Evolutionary conservation across 2,113 vertebrate species (phyloP), one percentile per base, ranked within the genome.

Genomic region (Tamias sibiricus): DNA sequence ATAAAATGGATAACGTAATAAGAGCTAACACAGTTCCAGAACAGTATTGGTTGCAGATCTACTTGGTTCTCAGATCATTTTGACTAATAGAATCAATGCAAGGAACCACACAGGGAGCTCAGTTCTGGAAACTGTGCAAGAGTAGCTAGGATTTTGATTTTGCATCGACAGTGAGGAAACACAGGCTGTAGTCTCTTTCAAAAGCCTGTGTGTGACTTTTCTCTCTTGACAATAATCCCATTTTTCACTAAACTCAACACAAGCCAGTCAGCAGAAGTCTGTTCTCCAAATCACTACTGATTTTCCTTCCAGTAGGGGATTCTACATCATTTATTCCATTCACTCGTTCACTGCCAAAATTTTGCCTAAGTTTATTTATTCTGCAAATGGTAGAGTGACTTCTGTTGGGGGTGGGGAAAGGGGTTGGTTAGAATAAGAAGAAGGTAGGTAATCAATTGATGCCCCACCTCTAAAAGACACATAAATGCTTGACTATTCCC

Each of bases 321-420:
- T 68, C 82, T 20, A 30, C 62, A 62, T 42, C 35, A 69, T 26
- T 88, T 74, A 77, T 85, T 79, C 20, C 40, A 75, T 24, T 77
- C 40, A 37, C 30, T 79, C 86, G 52, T 57, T 72, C 8, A 69
- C 54, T 42, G 80, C 69, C 9, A 74, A 81, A 85, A 22, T 32
- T 92, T 66, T 90, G 42, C 26, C 52, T 37, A 40, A 64, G 89
- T 62, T 82, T 72, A 64, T 68, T 93, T 91, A 82, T 84, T 71
- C 57, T 59, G 52, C 26, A 69, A 57, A 69, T 1, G 10, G 4
- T 16, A 80, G 54, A 83, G 37, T 77, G 52, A 47, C 62, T 42
- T 72, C 35, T 30, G 22, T 10, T 75, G 75, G 17, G 5, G 12
- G 40, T 11, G 26, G 2, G 17, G 10, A 16, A 4, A 40, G 47